phyloP scores from a whole-genome alignment of 2,888 invertebrate species.

The Caenorhabditis angaria region DNA sequence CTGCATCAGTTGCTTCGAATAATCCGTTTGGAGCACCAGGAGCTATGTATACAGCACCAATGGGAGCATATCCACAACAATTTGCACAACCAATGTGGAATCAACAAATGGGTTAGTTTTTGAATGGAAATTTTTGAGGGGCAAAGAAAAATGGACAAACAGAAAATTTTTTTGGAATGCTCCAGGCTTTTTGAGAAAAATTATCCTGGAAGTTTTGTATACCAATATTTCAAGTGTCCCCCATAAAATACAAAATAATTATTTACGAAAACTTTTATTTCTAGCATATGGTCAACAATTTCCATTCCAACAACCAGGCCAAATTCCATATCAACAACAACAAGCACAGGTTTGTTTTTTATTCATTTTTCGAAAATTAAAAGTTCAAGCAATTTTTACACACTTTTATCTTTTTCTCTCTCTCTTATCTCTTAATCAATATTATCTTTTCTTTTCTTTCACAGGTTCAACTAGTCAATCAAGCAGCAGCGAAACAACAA shows the following conservation, averaged over 20 bases:
- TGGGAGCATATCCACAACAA: slow-evolving; percentile 34
- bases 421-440: too few species aligned
- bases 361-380: too few species aligned
- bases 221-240: slow-evolving; percentile 5
- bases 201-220: background rate
- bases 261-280: background rate
- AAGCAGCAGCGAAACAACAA: slow-evolving; percentile 30
- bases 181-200: background rate
- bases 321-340: slow-evolving; percentile 28
- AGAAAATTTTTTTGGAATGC: background rate
- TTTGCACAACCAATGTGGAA: slow-evolving; percentile 37
- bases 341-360: slow-evolving; percentile 30
- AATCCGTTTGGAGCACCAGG: slow-evolving; percentile 40
- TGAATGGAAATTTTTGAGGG: background rate
- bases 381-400: background rate
- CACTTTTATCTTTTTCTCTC: background rate
- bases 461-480: slow-evolving; percentile 35
- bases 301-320: slow-evolving; percentile 10
- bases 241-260: background rate
- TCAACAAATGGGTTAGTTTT: slow-evolving; percentile 22
- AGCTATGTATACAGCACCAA: slow-evolving; percentile 36
- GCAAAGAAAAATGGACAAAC: background rate
- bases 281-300: slow-evolving; percentile 23
- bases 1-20: slow-evolving; percentile 22
- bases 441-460: too few species aligned